phyloP scores from a whole-genome alignment of 2,888 invertebrate species.

The Ormyrus pomaceus region DNA sequence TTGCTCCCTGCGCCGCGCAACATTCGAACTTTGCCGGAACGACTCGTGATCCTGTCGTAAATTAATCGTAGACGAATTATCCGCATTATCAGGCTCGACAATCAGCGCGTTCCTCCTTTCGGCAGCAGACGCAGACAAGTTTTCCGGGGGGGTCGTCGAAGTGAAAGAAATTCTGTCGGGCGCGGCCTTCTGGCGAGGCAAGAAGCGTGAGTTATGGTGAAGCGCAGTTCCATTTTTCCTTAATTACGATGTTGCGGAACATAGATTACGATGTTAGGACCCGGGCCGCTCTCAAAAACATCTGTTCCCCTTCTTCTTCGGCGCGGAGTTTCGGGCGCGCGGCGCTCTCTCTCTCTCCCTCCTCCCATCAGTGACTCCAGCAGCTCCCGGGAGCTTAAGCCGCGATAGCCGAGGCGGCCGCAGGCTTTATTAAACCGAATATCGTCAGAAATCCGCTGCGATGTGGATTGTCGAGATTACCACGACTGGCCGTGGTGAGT shows the following conservation, averaged over 20 bases:
- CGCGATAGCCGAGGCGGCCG: constrained; percentile 27
- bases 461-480: constrained; percentile 20
- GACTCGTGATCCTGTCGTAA: background rate
- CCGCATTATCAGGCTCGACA: constrained; percentile 1
- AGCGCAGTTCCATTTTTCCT: constrained; percentile 69
- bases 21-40: background rate
- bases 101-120: constrained; percentile 14
- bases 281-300: constrained; percentile 71
- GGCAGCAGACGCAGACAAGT: no score
- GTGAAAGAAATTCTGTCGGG: background rate
- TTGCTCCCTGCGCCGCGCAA: background rate
- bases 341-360: constrained; percentile 9
- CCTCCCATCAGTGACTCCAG: background rate
- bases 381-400: no score
- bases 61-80: constrained; percentile 14
- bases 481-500: background rate
- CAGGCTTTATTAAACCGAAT: constrained; percentile 55
- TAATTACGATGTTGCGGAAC: constrained; percentile 75
- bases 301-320: constrained; percentile 73
- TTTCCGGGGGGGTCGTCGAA: background rate
- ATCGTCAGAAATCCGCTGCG: constrained; percentile 37
- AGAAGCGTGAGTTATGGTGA: constrained; percentile 53
- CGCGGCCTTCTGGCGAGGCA: background rate
- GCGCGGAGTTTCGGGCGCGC: constrained; percentile 59
- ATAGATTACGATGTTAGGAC: constrained; percentile 75